phyloP scores from a whole-genome alignment of 2,797 vertebrate species.

The Epinephelus coioides region DNA sequence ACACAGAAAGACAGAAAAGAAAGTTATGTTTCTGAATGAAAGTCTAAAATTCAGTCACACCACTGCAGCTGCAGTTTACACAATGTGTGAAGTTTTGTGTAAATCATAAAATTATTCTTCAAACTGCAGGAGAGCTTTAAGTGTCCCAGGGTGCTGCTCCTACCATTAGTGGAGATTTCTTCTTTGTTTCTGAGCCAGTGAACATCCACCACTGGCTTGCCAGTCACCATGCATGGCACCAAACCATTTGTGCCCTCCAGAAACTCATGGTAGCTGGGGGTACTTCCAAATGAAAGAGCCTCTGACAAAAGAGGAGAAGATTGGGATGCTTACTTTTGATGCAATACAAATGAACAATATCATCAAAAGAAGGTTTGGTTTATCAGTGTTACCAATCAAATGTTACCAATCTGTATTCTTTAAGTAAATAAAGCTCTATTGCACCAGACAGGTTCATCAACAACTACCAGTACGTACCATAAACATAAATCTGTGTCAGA shows the following conservation, averaged over 20 bases:
- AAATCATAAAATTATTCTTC: not conserved
- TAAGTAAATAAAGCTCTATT: not conserved
- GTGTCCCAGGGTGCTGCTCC: constrained; percentile 10
- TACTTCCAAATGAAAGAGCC: constrained; percentile 74
- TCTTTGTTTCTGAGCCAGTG: constrained; percentile 70
- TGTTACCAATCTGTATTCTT: not conserved
- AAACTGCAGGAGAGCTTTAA: not conserved
- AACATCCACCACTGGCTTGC: constrained; percentile 75
- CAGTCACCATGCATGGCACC: constrained; percentile 79
- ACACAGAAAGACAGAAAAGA: constrained; percentile 4
- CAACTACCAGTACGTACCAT: constrained; percentile 69
- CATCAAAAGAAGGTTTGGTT: not conserved
- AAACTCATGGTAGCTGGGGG: constrained; percentile 81
- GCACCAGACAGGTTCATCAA: not conserved
- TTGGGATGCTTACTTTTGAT: not conserved
- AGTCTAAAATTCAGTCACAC: not conserved
- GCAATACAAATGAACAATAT: not conserved
- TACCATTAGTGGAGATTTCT: constrained; percentile 72
- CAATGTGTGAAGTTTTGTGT: too few species aligned
- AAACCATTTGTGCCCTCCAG: constrained; percentile 68
- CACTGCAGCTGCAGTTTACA: not conserved
- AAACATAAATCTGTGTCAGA: constrained; percentile 60
- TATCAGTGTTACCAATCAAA: not conserved
- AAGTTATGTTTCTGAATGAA: not conserved
- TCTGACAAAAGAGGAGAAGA: constrained; percentile 63